These are phyloP conservation scores for Erynnis tages DNA, from an alignment of 2,888 invertebrate genomes.

Conservation along the genomic window DNA sequence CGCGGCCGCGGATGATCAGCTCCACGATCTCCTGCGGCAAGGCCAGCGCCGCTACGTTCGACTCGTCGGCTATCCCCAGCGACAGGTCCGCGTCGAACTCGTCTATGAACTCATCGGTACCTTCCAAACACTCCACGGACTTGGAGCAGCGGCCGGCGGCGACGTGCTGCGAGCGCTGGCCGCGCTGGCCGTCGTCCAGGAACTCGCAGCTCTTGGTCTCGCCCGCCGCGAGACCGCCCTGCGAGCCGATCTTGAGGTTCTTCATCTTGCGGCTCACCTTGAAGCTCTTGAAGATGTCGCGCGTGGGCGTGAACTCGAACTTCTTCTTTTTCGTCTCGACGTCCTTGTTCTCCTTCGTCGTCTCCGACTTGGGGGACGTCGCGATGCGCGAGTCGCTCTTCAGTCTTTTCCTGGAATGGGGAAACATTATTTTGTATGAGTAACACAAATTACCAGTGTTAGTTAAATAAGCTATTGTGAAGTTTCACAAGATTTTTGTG, in stretches of 20 bases:
- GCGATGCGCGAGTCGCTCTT: conserved; percentile 73
- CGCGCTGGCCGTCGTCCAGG: conserved; percentile 64
- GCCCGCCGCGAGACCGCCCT: conserved; percentile 40
- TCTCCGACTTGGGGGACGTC: conserved; percentile 61
- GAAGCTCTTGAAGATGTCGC: conserved; percentile 74
- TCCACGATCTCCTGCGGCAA: conserved; percentile 68
- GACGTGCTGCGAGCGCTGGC: conserved; percentile 55
- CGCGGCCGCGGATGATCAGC: conserved; percentile 55
- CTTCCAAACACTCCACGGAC: conserved; percentile 68
- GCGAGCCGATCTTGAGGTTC: conserved; percentile 57
- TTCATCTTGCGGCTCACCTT: conserved; percentile 65
- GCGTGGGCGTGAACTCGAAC: conserved; percentile 74
- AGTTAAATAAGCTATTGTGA: too few species aligned
- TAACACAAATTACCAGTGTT: too few species aligned
- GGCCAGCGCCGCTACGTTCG: conserved; percentile 51
- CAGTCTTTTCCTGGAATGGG: conserved; percentile 72
- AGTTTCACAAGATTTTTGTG: too few species aligned
- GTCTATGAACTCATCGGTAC: conserved; percentile 46
- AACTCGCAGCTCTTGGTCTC: conserved; percentile 75
- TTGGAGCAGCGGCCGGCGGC: conserved; percentile 59
- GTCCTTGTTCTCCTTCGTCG: conserved; percentile 57
- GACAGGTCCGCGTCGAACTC: conserved; percentile 53
- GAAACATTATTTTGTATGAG: too few species aligned
- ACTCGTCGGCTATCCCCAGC: conserved; percentile 55
- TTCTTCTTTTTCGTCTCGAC: conserved; percentile 72